A percentile compares a stretch with the other conserved stretches of the same genome.
phyloP scores from a whole-genome alignment of 2,113 vertebrate genomes.

The Hippopotamus amphibius region DNA sequence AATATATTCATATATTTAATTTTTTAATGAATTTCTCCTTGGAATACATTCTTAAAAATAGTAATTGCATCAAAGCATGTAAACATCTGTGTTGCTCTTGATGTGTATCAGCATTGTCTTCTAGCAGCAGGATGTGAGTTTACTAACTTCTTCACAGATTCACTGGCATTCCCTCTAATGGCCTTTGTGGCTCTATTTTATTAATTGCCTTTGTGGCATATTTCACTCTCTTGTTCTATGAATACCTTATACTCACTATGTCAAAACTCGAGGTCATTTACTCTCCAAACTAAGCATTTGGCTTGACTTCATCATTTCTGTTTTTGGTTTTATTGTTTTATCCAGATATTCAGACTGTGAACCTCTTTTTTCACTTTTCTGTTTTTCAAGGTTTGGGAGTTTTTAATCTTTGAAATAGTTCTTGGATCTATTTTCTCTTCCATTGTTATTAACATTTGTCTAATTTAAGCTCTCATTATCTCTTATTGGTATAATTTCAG shows the following conservation, averaged over 20 bases:
- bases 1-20: neutral
- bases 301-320: neutral
- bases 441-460: neutral
- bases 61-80: conserved; percentile 21
- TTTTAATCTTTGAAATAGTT: conserved; percentile 47
- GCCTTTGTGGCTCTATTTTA: neutral
- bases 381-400: neutral
- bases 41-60: conserved; percentile 8
- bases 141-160: neutral
- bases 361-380: neutral
- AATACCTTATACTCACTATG: neutral
- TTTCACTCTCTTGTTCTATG: neutral
- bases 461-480: neutral
- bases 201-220: neutral
- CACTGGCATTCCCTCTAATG: neutral
- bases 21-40: neutral
- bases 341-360: neutral
- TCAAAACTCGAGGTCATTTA: neutral
- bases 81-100: neutral
- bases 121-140: neutral
- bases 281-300: neutral
- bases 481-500: neutral
- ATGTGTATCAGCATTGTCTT: neutral
- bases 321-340: neutral
- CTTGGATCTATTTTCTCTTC: neutral